Evolutionary conservation across 2,113 vertebrate species (phyloP).

Genomic region (Brevimyrus niger): DNA sequence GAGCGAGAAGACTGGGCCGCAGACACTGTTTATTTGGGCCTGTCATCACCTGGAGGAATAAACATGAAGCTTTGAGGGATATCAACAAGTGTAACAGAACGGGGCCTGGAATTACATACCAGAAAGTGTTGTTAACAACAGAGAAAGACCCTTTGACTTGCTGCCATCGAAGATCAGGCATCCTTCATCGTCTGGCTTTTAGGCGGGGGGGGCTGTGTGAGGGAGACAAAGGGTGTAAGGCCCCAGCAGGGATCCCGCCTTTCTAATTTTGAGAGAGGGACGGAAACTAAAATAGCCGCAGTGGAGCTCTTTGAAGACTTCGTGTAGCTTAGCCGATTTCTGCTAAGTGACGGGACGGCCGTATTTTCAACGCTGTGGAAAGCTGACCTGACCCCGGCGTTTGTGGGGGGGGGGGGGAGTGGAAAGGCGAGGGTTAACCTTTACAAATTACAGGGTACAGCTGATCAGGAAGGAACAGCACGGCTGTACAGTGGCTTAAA

Average conservation of each 20-base stretch:
- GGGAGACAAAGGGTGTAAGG: background rate
- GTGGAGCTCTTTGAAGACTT: background rate
- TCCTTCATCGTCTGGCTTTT: background rate
- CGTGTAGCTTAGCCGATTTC: background rate
- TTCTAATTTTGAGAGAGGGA: background rate
- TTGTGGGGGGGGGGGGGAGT: slow-evolving; percentile 27
- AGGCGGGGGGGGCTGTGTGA: background rate
- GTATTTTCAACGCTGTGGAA: slow-evolving; percentile 49
- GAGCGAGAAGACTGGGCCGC: background rate
- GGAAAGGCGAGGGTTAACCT: slow-evolving; percentile 48
- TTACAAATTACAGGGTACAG: slow-evolving; percentile 1
- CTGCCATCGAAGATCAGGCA: background rate
- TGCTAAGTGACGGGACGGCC: background rate
- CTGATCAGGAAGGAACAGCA: background rate
- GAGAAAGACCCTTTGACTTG: background rate
- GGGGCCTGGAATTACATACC: background rate
- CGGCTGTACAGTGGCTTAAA: background rate
- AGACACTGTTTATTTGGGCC: slow-evolving; percentile 28
- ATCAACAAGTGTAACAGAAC: slow-evolving; percentile 23
- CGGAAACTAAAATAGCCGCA: background rate
- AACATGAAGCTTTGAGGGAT: slow-evolving; percentile 22
- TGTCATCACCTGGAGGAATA: slow-evolving; percentile 33
- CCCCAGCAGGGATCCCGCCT: background rate
- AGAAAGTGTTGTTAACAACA: background rate
- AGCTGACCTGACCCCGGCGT: slow-evolving; percentile 29